phyloP scores from a whole-genome alignment of 2,113 vertebrate species.

The Montifringilla adamsi region DNA sequence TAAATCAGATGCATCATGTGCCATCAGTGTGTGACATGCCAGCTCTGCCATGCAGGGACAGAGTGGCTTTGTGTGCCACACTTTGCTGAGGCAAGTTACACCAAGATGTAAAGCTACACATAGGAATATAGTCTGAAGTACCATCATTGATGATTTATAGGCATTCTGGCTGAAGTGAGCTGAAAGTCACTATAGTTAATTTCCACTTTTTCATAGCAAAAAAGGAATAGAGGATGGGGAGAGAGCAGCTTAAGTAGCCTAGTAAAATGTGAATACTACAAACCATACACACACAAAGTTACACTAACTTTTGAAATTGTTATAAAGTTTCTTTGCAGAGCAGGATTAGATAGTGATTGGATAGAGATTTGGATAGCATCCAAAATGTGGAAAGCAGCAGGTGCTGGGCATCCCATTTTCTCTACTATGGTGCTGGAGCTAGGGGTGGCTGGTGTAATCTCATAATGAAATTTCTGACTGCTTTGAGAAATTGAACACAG shows the following conservation, averaged over 20 bases:
- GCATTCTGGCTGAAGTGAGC: background rate
- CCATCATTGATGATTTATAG: background rate
- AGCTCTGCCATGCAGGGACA: background rate
- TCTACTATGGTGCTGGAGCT: background rate
- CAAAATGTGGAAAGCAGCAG: background rate
- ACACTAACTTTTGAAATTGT: background rate
- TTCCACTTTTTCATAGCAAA: background rate
- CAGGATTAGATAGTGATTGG: background rate
- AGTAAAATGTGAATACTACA: background rate
- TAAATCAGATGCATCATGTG: background rate
- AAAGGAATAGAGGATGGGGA: background rate
- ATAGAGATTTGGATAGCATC: background rate
- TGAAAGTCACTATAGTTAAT: background rate
- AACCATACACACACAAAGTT: background rate
- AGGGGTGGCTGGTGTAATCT: background rate
- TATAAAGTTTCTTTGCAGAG: background rate
- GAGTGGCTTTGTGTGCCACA: background rate
- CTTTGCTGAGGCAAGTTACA: background rate
- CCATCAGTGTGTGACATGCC: background rate
- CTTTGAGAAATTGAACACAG: background rate
- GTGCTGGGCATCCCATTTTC: background rate
- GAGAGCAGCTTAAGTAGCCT: background rate
- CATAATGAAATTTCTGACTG: background rate
- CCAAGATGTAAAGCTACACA: background rate
- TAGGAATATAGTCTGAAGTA: background rate